Conservation (phyloP, 2,797 vertebrate genomes). For the Cyclura pinguis region DNA sequence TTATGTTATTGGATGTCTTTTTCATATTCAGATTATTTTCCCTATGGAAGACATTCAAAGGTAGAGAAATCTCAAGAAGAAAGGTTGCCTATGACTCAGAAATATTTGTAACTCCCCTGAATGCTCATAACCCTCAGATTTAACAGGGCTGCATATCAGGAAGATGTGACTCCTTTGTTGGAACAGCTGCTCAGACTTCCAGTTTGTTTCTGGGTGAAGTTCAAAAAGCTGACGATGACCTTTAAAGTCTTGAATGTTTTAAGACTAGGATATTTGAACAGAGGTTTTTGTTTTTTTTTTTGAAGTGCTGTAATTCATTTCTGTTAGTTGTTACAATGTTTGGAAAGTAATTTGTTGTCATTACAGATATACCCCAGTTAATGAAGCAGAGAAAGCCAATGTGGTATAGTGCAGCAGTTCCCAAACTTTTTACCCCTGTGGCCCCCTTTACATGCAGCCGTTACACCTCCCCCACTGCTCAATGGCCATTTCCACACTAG, state of each 20-base stretch:
- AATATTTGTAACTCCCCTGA: conserved; percentile 1
- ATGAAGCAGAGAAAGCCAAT: too few relatives aligned
- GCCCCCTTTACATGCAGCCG: too few relatives aligned
- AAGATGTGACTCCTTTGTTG: background rate
- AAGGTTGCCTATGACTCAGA: background rate
- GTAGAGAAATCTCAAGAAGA: background rate
- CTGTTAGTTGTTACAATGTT: background rate
- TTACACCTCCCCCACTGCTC: too few relatives aligned
- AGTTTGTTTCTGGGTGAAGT: background rate
- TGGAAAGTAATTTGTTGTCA: too few relatives aligned
- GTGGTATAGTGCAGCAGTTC: too few relatives aligned
- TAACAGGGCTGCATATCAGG: background rate
- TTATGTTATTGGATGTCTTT: conserved; percentile 4
- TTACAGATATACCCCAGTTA: too few relatives aligned
- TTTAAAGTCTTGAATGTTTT: background rate
- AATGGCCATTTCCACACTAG: too few relatives aligned
- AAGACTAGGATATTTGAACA: background rate
- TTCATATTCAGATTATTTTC: conserved; percentile 12
- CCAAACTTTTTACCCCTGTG: too few relatives aligned
- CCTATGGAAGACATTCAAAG: background rate
- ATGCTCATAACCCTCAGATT: background rate
- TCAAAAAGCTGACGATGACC: background rate
- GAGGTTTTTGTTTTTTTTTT: background rate
- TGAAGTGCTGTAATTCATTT: background rate
- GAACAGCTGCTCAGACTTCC: background rate